These are phyloP conservation scores for crab-eating macaque (Macaca fascicularis) DNA, from an alignment of 2,113 vertebrate species.

Conservation along the genomic window DNA sequence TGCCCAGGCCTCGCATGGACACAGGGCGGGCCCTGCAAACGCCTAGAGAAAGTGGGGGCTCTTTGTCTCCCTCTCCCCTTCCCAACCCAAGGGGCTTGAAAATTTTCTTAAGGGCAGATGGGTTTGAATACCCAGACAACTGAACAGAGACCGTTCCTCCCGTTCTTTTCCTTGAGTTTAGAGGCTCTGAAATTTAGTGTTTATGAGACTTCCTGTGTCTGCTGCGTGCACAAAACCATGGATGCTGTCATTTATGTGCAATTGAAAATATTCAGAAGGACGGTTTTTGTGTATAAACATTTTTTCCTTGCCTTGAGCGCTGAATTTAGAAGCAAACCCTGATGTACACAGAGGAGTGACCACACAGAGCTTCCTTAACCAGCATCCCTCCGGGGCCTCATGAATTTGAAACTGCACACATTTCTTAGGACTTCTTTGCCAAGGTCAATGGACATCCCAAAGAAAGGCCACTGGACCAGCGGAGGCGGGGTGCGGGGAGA, in stretches of 20 bases:
- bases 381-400: accelerated
- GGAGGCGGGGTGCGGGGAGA: neutral
- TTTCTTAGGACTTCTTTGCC: neutral
- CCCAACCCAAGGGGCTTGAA: neutral
- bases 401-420: neutral
- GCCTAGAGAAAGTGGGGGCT: neutral
- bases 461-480: neutral
- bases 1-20: accelerated
- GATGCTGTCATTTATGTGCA: neutral
- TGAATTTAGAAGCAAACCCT: neutral
- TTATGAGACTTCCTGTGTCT: neutral
- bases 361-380: accelerated
- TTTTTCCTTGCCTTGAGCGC: neutral
- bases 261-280: neutral
- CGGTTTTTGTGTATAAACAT: neutral
- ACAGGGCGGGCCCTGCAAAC: neutral
- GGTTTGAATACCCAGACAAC: too few species aligned
- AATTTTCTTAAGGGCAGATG: neutral
- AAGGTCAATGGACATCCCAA: neutral
- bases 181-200: accelerated
- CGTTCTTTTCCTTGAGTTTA: neutral
- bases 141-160: neutral
- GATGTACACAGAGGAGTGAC: neutral
- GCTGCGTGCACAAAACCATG: neutral
- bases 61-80: too few species aligned